Evolutionary conservation across 2,888 invertebrate species (phyloP).

Genomic region (Leucania comma): DNA sequence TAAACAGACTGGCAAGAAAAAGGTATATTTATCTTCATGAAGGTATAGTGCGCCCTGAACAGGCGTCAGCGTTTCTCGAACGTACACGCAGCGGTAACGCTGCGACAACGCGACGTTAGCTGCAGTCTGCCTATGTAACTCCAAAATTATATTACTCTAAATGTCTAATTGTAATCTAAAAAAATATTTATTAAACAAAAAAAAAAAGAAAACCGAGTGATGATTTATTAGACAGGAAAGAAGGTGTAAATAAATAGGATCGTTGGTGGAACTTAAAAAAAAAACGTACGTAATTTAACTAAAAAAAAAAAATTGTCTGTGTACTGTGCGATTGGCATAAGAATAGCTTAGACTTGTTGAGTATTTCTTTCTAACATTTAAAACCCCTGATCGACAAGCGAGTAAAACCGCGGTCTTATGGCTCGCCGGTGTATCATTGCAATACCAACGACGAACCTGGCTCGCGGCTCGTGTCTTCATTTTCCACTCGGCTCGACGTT

Average conservation of each 20-base stretch:
- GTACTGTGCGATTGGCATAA: slow-evolving; percentile 3
- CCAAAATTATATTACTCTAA: neutral
- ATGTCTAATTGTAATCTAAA: neutral
- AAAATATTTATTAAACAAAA: neutral
- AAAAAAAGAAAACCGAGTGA: slow-evolving; percentile 1
- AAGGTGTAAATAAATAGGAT: neutral
- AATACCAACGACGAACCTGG: too few species aligned
- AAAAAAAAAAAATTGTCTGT: neutral
- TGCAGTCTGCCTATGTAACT: slow-evolving; percentile 21
- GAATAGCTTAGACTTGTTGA: neutral
- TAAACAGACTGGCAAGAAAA: neutral
- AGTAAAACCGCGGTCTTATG: too few species aligned
- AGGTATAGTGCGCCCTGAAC: too few species aligned
- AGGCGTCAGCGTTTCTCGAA: neutral
- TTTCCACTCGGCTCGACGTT: too few species aligned
- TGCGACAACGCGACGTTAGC: neutral
- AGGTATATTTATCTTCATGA: neutral
- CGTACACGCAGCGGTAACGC: neutral
- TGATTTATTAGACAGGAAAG: slow-evolving; percentile 8
- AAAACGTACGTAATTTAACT: neutral
- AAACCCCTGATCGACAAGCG: too few species aligned
- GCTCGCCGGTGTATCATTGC: too few species aligned
- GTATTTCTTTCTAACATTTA: too few species aligned
- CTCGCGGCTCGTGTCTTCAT: too few species aligned
- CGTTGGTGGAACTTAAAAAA: neutral